Evolutionary conservation across 2,888 invertebrate genomes (phyloP).

Genomic region (Drymonia ruficornis): DNA sequence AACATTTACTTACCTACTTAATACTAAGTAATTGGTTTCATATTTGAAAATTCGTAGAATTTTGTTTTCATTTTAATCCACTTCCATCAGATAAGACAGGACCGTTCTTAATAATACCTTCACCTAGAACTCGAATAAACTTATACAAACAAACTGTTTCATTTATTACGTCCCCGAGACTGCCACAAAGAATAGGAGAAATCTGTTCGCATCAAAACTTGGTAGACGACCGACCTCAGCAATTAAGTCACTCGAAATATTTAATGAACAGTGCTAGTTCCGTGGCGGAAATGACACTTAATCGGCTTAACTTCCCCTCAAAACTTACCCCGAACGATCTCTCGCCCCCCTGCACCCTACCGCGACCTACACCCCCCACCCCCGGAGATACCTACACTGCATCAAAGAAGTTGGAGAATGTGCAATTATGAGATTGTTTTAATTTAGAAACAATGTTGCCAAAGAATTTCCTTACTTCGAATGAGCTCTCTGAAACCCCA

Average conservation of each 20-base stretch:
- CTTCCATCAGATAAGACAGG: not conserved
- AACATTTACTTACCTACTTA: not conserved
- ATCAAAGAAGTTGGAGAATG: constrained; percentile 82
- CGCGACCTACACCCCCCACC: constrained; percentile 32
- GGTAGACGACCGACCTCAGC: constrained; percentile 68
- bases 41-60: not conserved
- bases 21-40: not conserved
- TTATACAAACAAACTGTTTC: constrained; percentile 9
- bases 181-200: constrained; percentile 46
- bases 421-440: constrained; percentile 85
- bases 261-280: constrained; percentile 83
- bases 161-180: constrained; percentile 24
- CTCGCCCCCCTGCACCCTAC: constrained; percentile 36
- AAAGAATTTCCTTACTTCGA: constrained; percentile 79
- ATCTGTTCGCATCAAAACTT: constrained; percentile 67
- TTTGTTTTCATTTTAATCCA: not conserved
- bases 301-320: constrained; percentile 81
- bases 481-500: constrained; percentile 71
- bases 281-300: constrained; percentile 82
- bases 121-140: constrained; percentile 3
- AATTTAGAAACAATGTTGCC: constrained; percentile 83
- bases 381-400: constrained; percentile 67
- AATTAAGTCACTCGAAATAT: constrained; percentile 82
- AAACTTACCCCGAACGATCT: constrained; percentile 68
- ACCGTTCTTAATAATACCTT: constrained; percentile 1